Percentiles rank a stretch among this genome's conserved stretches.
phyloP scores from a whole-genome alignment of 64 coral and sea anemone genomes.

The Pocillopora verrucosa region DNA sequence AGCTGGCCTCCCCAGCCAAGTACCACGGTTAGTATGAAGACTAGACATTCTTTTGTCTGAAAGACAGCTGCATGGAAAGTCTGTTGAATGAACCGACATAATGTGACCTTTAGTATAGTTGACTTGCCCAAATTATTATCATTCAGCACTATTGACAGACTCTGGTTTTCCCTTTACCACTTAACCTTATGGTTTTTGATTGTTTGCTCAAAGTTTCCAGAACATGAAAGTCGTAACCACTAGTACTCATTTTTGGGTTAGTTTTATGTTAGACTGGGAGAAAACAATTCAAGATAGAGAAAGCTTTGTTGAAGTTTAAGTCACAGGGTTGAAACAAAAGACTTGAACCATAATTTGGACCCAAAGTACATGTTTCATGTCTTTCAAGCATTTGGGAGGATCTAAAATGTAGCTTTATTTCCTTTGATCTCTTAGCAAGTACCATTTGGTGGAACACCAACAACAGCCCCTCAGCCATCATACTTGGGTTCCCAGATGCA shows the following conservation, averaged over 20 bases:
- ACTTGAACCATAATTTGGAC: too few species aligned
- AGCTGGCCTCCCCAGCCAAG: slow-evolving; percentile 27
- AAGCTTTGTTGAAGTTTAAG: too few species aligned
- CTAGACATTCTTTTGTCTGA: background rate
- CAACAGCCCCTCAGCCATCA: slow-evolving; percentile 1
- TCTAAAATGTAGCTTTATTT: background rate
- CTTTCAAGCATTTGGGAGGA: background rate
- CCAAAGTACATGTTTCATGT: background rate
- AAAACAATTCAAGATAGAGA: too few species aligned
- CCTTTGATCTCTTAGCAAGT: background rate
- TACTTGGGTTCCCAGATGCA: slow-evolving; percentile 6
- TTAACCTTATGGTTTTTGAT: too few species aligned
- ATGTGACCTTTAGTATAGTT: background rate
- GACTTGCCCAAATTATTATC: background rate
- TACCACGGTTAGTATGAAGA: background rate
- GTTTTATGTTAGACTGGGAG: too few species aligned
- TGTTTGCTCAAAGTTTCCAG: too few species aligned
- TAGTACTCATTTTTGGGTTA: too few species aligned
- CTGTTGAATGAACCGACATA: background rate
- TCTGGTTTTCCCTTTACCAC: background rate
- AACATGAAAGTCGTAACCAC: too few species aligned
- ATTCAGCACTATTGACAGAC: too few species aligned
- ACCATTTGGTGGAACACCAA: slow-evolving; percentile 31
- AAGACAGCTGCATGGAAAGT: background rate
- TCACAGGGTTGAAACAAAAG: too few species aligned